Evolutionary conservation across 1,140 invertebrate species (phyloP).

Genomic region (Drosophila setifemur): DNA sequence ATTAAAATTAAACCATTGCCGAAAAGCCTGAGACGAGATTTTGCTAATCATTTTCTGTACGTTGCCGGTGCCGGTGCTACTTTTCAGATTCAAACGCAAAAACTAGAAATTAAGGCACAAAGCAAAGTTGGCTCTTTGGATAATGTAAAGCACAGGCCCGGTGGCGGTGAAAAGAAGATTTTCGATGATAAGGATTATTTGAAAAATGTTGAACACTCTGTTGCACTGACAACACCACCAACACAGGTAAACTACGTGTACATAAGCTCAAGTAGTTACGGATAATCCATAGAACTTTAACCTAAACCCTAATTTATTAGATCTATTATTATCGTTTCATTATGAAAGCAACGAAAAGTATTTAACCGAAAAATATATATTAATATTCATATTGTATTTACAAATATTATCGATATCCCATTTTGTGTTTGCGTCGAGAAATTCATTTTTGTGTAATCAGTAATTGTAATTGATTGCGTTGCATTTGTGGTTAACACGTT

Average conservation of each 20-base stretch:
- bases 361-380: neutral
- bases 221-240: slow-evolving; percentile 82
- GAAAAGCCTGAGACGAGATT: slow-evolving; percentile 26
- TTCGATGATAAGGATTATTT: slow-evolving; percentile 97
- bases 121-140: slow-evolving; percentile 96
- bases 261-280: slow-evolving; percentile 43
- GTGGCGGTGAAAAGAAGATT: slow-evolving; percentile 96
- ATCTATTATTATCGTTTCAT: slow-evolving; percentile 37
- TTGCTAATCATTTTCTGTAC: slow-evolving; percentile 74
- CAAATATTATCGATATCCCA: slow-evolving; percentile 57
- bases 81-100: slow-evolving; percentile 92
- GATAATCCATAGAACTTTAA: slow-evolving; percentile 13
- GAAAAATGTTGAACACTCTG: slow-evolving; percentile 84
- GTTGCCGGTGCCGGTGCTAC: slow-evolving; percentile 75
- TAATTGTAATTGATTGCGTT: slow-evolving; percentile 45
- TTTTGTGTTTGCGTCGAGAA: slow-evolving; percentile 76
- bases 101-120: slow-evolving; percentile 92
- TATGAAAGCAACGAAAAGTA: slow-evolving; percentile 12
- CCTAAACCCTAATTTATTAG: slow-evolving; percentile 45
- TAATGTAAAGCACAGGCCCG: slow-evolving; percentile 96
- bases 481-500: slow-evolving; percentile 41
- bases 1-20: slow-evolving; percentile 1
- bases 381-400: no score
- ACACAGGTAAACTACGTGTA: slow-evolving; percentile 81
- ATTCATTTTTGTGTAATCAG: slow-evolving; percentile 75